Evolutionary conservation across 2,113 vertebrate genomes (phyloP), one percentile per base, ranked within the genome.

Genomic region (Phalacrocorax pelagicus): DNA sequence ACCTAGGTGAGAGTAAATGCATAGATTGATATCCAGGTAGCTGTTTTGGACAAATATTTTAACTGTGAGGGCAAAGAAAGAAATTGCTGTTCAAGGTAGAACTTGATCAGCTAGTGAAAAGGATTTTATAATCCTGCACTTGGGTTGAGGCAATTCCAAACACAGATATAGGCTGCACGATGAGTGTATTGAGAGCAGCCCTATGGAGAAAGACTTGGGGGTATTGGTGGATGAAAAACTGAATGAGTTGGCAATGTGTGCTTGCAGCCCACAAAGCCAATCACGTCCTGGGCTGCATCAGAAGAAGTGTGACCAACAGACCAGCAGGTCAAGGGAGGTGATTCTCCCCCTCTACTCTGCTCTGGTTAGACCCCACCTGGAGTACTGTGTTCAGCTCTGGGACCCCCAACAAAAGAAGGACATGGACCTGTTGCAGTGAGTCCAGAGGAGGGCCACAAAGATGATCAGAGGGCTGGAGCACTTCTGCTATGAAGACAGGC

Each of bases 21-120:
- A 3, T 38, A n/a, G 42, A 40, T 4, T 86, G 42, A 71, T 74
- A 83, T 44, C 38, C 84, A 84, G 47, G 38, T 89, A 81, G 44
- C 21, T 75, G 65, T 72, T 89, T 73, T 81, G 51, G 65, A 79
- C 44, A 92, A 89, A 74, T 86, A 75, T 85, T 92, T 89, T 94
- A 87, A 81, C 23, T 72, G 36, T 58, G 29, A 81, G 9, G 12
- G 23, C 44, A 84, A 79, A 54, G 40, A 77, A 69, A 80, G 23
- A 81, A 59, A 66, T 23, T 82, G 19, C 11, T 71, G 61, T 83
- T 19, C 57, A 72, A 67, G 81, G 44, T 2, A 61, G 44, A 63
- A 71, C 38, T 78, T 69, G 52, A 79, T 49, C 29, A 91, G 40
- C 11, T 23, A 72, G 57, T 36, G 49, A 71, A 79, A 79, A 81